These are phyloP conservation scores for Anomalospiza imberbis DNA, from an alignment of 2,797 vertebrate species.

Conservation along the genomic window DNA sequence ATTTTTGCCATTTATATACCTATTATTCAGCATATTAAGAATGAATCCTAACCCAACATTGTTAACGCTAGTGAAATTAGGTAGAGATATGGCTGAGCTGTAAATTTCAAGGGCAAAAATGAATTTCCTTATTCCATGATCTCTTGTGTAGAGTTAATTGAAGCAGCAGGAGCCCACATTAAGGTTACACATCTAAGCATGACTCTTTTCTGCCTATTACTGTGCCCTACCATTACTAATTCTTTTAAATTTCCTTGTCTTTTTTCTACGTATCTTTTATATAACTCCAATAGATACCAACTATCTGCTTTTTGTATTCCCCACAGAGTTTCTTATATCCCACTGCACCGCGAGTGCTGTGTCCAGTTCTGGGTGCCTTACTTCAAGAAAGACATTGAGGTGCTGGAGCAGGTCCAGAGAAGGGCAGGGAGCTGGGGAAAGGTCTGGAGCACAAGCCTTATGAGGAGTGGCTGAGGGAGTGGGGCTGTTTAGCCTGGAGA, in stretches of 20 bases:
- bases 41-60: neutral
- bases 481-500: neutral
- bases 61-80: neutral
- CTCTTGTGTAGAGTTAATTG: neutral
- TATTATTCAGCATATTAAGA: neutral
- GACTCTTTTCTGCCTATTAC: neutral
- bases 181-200: neutral
- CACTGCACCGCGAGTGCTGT: fast-evolving
- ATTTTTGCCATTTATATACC: neutral
- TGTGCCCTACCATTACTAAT: neutral
- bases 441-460: neutral
- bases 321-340: neutral
- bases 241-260: neutral
- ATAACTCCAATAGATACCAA: neutral
- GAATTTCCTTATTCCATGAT: neutral
- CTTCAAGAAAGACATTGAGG: neutral
- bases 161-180: neutral
- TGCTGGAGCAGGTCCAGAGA: fast-evolving
- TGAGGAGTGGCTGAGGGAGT: neutral
- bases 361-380: neutral
- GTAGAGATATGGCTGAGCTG: neutral
- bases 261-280: too few relatives aligned
- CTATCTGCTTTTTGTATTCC: neutral
- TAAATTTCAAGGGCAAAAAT: neutral
- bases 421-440: neutral